Conservation (phyloP, 2,797 vertebrate species). For the Rachycentron canadum region DNA sequence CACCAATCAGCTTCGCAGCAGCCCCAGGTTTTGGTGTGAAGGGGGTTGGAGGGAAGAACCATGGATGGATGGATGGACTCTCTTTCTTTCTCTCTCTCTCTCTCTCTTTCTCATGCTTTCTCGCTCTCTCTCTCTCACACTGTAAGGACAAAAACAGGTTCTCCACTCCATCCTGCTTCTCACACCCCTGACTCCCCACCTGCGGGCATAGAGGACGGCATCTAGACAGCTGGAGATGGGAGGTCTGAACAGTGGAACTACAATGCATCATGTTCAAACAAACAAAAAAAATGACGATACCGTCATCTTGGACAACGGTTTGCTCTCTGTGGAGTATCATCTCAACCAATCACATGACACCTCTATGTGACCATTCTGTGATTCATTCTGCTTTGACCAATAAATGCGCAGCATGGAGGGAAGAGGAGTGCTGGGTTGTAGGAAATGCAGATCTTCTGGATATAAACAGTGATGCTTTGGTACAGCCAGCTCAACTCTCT, state of each 20-base stretch:
- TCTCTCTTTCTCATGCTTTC: constrained; percentile 40
- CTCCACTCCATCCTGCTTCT: constrained; percentile 49
- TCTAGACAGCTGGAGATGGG: constrained; percentile 36
- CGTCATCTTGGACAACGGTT: constrained; percentile 62
- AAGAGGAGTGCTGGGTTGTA: constrained; percentile 41
- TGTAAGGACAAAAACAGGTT: constrained; percentile 62
- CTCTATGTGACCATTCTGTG: constrained; percentile 77
- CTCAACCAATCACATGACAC: constrained; percentile 76
- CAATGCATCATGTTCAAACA: constrained; percentile 63
- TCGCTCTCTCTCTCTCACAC: constrained; percentile 50
- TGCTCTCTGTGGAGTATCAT: constrained; percentile 72
- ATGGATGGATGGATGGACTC: constrained; percentile 56
- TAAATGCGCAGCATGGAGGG: constrained; percentile 57
- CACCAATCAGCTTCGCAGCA: constrained; percentile 51
- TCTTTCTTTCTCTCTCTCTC: constrained; percentile 52
- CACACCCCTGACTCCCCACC: constrained; percentile 28
- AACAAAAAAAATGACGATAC: constrained; percentile 38
- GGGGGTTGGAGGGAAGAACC: constrained; percentile 54
- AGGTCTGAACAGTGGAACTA: constrained; percentile 51
- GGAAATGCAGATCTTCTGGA: constrained; percentile 49
- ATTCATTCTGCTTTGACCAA: constrained; percentile 76
- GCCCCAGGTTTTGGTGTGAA: constrained; percentile 31
- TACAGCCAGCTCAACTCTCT: constrained; percentile 38
- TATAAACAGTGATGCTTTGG: constrained; percentile 45
- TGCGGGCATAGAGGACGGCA: constrained; percentile 35